Percentiles rank a stretch among this genome's conserved stretches.
Conservation (phyloP, 2,888 invertebrate genomes). For the Nephrotoma flavescens region DNA sequence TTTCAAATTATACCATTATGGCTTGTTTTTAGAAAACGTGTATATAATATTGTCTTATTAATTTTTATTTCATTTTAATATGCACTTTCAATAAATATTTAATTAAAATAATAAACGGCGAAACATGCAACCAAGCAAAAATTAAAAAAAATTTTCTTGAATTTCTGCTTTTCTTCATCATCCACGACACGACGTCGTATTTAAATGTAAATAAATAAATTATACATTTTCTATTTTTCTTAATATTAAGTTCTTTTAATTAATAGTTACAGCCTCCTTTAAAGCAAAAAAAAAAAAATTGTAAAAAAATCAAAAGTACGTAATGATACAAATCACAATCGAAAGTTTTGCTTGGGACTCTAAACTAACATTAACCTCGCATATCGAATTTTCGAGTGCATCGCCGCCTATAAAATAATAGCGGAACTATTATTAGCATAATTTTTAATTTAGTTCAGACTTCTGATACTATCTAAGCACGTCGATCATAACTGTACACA, state of each 20-base stretch:
- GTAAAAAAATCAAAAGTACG: neutral
- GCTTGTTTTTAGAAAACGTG: no score
- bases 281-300: neutral
- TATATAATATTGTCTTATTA: no score
- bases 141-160: neutral
- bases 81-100: neutral
- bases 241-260: neutral
- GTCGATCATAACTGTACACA: neutral
- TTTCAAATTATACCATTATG: no score
- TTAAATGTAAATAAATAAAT: neutral
- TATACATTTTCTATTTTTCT: neutral
- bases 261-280: neutral
- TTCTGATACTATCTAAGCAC: neutral
- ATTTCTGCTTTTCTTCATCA: neutral
- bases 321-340: neutral
- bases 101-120: neutral
- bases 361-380: no score
- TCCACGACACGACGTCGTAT: neutral
- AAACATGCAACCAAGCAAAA: neutral
- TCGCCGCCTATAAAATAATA: no score
- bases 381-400: no score
- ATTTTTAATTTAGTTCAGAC: no score
- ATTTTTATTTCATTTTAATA: no score
- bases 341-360: neutral
- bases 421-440: no score